Evolutionary conservation across 1,140 invertebrate genomes (phyloP), one percentile per base, ranked within the genome.

Genomic region (Musca domestica): DNA sequence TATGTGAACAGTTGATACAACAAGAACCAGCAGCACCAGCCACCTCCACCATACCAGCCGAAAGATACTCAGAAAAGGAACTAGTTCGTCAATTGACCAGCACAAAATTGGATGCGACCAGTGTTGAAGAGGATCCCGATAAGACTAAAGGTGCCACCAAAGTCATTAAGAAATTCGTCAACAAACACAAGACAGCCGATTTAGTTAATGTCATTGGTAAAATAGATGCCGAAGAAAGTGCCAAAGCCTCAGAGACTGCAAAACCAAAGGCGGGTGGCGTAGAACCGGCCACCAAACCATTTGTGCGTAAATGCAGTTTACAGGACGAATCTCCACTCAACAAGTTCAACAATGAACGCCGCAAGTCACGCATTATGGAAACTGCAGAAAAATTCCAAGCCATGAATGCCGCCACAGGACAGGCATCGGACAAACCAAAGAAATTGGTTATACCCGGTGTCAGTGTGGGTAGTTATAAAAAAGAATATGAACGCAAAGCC

Each of bases 401-500:
- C 71, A 74, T 88, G 70, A 83, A 83, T 2, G 79, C 81, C 3
- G 41, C 23, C 66, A 17, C 48, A 17, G 17, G 23, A 5, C 22
- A 20, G n/a, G 70, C 74, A 14, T 73, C 72, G 19, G 80, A 90
- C 30, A 92, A 92, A 77, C 88, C 89, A 15, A 93, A 92, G 76
- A 93, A 93, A 75, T 85, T 80, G 2, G 87, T 91, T 70, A 90
- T 93, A 75, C 89, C 91, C 15, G 91, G 89, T 25, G 91, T 92
- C 14, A 92, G 91, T 76, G 92, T 94, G 2, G 90, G 90, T 66
- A 92, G 90, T 75, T 92, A 91, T 65, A 93, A 93, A 72, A 89
- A 91, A 71, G 91, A 91, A 72, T 94, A 93, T 78, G 92, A 94
- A 74, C 83, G 90, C 27, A 89, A 90, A 83, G 91, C 88, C 25